These are phyloP conservation scores for Cettia cetti DNA, from an alignment of 2,113 vertebrate species.

Conservation along the genomic window DNA sequence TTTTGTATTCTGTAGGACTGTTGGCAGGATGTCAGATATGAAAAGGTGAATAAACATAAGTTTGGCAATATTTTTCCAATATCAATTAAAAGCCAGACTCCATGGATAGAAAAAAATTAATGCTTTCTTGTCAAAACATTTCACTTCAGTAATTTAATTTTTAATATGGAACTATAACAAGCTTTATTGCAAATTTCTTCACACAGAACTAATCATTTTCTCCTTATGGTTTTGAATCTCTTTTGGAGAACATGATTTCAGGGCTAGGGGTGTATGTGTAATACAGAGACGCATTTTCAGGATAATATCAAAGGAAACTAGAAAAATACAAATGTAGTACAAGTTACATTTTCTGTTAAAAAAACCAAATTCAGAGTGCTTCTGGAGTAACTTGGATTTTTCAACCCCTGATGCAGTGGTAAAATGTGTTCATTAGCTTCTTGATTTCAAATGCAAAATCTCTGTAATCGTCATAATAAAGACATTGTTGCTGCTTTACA, in stretches of 20 bases:
- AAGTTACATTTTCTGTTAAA: slow-evolving; percentile 17
- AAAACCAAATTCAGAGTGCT: not conserved
- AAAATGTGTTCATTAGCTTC: slow-evolving; percentile 41
- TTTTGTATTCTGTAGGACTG: not conserved
- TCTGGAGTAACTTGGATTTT: slow-evolving; percentile 43
- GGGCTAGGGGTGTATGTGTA: not conserved
- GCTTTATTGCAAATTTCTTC: not conserved
- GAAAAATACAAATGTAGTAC: slow-evolving; percentile 6
- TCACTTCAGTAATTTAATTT: not conserved
- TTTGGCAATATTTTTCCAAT: not conserved
- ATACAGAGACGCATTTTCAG: not conserved
- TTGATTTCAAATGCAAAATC: slow-evolving; percentile 57
- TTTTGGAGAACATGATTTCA: not conserved
- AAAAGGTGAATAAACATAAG: not conserved
- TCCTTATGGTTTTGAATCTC: not conserved
- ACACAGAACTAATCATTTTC: not conserved
- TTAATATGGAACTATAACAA: not conserved
- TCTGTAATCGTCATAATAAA: slow-evolving; percentile 55
- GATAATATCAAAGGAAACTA: not conserved
- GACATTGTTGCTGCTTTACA: slow-evolving; percentile 71
- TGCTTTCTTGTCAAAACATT: not conserved
- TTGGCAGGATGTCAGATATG: not conserved
- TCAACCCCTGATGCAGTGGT: slow-evolving; percentile 60
- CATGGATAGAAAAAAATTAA: not conserved
- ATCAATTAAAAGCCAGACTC: not conserved